Conservation (phyloP, 2,113 vertebrate genomes). For the Epinephelus cyanopodus region DNA sequence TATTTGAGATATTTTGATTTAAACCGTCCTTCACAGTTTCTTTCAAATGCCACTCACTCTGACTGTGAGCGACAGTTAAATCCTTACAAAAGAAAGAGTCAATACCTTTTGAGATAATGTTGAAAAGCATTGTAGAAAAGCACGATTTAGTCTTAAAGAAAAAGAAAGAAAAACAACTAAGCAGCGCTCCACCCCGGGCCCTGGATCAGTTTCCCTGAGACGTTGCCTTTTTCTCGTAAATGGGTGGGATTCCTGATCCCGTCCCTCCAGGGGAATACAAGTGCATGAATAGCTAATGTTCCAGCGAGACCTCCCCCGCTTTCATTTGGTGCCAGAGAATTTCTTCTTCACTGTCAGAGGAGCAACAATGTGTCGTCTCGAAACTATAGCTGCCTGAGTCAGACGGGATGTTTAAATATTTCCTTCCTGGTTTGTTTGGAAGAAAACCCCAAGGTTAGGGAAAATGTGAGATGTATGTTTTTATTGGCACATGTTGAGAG, state of each 20-base stretch:
- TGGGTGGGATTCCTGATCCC: conserved; percentile 70
- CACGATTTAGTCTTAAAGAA: neutral
- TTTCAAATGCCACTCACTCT: conserved; percentile 27
- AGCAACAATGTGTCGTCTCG: conserved; percentile 40
- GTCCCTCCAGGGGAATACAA: conserved; percentile 70
- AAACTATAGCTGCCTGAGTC: conserved; percentile 27
- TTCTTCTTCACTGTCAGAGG: conserved; percentile 40
- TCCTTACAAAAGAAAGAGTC: conserved; percentile 15
- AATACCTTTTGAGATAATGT: conserved; percentile 4
- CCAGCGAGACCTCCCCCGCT: conserved; percentile 55
- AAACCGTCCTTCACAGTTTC: conserved; percentile 17
- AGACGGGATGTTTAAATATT: conserved; percentile 52
- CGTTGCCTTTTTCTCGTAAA: conserved; percentile 71
- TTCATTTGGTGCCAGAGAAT: conserved; percentile 74
- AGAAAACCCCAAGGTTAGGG: conserved; percentile 28
- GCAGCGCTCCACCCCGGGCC: conserved; percentile 41
- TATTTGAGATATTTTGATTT: conserved; percentile 28
- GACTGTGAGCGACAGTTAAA: conserved; percentile 21
- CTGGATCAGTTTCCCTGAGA: conserved; percentile 65
- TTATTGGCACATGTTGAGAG: conserved; percentile 26
- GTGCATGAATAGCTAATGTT: conserved; percentile 72
- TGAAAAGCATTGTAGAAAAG: conserved; percentile 9
- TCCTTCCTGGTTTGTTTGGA: conserved; percentile 3
- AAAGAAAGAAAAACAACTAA: conserved; percentile 25
- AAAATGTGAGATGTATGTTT: conserved; percentile 51